A percentile compares a stretch with the other conserved stretches of the same genome.
phyloP scores from a whole-genome alignment of 2,888 invertebrate genomes.

The Endomychus coccineus region DNA sequence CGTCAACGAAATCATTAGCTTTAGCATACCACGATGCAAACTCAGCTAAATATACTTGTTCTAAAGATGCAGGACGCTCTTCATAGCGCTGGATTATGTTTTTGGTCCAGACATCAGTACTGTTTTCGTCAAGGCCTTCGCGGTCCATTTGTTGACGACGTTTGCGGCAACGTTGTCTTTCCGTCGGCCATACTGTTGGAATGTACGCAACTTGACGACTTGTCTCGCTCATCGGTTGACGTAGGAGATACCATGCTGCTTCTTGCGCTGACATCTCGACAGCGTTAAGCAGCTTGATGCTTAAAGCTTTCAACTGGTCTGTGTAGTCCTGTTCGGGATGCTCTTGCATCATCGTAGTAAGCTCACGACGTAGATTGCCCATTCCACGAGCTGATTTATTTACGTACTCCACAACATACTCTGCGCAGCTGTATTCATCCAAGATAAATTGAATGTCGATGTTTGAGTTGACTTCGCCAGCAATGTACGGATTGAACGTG shows the following conservation, averaged over 20 bases:
- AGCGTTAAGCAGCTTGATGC: conserved; percentile 32
- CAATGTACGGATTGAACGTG: conserved; percentile 38
- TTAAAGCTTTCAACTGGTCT: conserved; percentile 28
- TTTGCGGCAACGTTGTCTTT: conserved; percentile 35
- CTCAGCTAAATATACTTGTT: conserved; percentile 35
- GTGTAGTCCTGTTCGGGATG: conserved; percentile 35
- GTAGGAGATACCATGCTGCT: conserved; percentile 42
- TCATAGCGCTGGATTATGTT: conserved; percentile 41
- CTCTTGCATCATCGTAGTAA: conserved; percentile 31
- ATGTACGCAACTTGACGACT: conserved; percentile 33
- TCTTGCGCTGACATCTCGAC: conserved; percentile 39
- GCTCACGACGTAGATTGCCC: conserved; percentile 33
- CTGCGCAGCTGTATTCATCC: conserved; percentile 40
- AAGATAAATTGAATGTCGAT: conserved; percentile 38
- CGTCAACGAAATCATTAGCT: conserved; percentile 30
- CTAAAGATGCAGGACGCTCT: conserved; percentile 35
- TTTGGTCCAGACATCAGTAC: conserved; percentile 40
- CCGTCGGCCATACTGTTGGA: conserved; percentile 37
- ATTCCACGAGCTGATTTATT: conserved; percentile 38
- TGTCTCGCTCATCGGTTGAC: conserved; percentile 39
- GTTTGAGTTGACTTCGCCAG: conserved; percentile 33
- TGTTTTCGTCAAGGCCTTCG: conserved; percentile 32
- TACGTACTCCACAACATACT: conserved; percentile 40
- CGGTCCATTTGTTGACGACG: conserved; percentile 31
- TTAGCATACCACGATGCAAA: conserved; percentile 34